These are phyloP conservation scores for Drosophila acutilabella DNA, from an alignment of 2,888 invertebrate species.

Conservation along the genomic window DNA sequence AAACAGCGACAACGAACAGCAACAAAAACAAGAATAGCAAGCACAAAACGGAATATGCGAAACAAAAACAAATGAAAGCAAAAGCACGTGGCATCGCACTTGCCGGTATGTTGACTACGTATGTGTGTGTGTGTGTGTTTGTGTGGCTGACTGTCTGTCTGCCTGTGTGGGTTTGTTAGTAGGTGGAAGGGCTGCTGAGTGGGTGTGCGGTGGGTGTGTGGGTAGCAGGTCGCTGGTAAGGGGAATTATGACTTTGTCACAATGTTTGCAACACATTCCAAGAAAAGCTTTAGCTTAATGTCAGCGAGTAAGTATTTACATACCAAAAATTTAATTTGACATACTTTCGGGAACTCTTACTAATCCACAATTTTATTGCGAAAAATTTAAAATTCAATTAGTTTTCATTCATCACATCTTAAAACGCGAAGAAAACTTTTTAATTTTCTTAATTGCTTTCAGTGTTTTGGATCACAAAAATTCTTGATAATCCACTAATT, in stretches of 20 bases:
- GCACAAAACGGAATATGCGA: slow-evolving; percentile 58
- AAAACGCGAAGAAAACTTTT: not conserved
- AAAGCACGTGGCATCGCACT: slow-evolving; percentile 58
- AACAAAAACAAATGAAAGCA: slow-evolving; percentile 57
- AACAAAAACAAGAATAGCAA: slow-evolving; percentile 28
- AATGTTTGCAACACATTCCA: slow-evolving; percentile 14
- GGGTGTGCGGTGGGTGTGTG: slow-evolving; percentile 6
- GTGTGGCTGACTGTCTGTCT: not conserved
- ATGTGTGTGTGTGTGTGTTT: not conserved
- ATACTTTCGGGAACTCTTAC: slow-evolving; percentile 4
- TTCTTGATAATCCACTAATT: not conserved
- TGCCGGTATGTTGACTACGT: slow-evolving; percentile 45
- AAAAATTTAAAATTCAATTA: not conserved
- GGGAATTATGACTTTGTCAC: slow-evolving; percentile 15
- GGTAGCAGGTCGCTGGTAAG: slow-evolving; percentile 4
- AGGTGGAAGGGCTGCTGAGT: slow-evolving; percentile 3
- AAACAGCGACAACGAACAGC: slow-evolving; percentile 2
- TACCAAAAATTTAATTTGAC: slow-evolving; percentile 4
- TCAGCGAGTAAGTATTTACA: slow-evolving; percentile 8
- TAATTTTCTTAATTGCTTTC: not conserved
- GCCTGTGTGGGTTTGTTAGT: not conserved
- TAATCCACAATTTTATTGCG: not conserved
- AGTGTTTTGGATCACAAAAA: not conserved
- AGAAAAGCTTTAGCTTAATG: slow-evolving; percentile 7
- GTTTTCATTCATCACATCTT: not conserved